phyloP scores from a whole-genome alignment of 2,113 vertebrate species.

The Taurulus bubalis region DNA sequence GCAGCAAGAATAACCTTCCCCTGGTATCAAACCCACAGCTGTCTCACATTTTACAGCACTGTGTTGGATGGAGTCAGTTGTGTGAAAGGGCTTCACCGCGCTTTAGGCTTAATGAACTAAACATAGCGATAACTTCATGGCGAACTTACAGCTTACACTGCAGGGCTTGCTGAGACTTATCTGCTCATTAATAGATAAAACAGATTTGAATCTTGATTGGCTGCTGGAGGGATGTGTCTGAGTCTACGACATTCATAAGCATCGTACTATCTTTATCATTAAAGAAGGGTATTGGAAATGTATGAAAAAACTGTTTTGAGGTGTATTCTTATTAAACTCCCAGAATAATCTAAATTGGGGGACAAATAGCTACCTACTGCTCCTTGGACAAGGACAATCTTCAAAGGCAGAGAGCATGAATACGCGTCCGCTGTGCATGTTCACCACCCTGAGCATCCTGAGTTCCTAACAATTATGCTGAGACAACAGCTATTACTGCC shows the following conservation, averaged over 20 bases:
- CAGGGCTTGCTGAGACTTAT: conserved; percentile 52
- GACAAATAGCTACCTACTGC: conserved; percentile 68
- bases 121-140: conserved; percentile 54
- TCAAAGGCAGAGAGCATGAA: conserved; percentile 41
- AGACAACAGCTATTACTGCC: conserved; percentile 77
- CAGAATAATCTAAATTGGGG: conserved; percentile 69
- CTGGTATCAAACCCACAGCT: conserved; percentile 36
- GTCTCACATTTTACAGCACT: conserved; percentile 32
- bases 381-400: conserved; percentile 59
- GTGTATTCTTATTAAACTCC: conserved; percentile 61
- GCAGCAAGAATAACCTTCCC: conserved; percentile 13
- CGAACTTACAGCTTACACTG: conserved; percentile 51
- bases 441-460: conserved; percentile 28
- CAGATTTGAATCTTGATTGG: conserved; percentile 67
- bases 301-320: conserved; percentile 65
- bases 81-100: conserved; percentile 37
- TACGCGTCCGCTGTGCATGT: conserved; percentile 39
- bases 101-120: conserved; percentile 61
- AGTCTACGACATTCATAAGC: conserved; percentile 53
- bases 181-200: conserved; percentile 72
- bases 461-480: conserved; percentile 71
- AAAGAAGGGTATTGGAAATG: conserved; percentile 55
- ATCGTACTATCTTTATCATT: conserved; percentile 57
- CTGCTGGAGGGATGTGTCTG: conserved; percentile 43
- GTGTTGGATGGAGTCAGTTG: conserved; percentile 35